Conservation (phyloP, 2,113 vertebrate genomes). For the Cardinalis cardinalis region DNA sequence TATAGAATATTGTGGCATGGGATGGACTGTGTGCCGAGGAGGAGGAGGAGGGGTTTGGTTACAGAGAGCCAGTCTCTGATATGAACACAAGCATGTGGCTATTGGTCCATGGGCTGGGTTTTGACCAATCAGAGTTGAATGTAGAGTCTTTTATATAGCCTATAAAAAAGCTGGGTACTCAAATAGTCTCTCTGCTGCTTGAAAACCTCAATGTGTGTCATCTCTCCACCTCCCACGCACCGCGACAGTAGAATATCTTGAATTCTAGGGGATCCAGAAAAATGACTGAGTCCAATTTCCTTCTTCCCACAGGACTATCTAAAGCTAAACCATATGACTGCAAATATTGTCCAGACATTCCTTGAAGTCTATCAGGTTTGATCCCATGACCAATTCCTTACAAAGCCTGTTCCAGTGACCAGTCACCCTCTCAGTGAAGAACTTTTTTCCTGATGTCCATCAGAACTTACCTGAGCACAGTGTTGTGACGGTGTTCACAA, state of each 20-base stretch:
- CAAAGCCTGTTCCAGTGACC: neutral
- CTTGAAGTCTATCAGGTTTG: neutral
- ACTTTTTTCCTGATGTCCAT: neutral
- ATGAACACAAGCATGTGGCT: neutral
- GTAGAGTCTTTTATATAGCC: neutral
- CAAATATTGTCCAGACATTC: neutral
- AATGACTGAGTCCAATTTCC: neutral
- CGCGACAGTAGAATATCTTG: neutral
- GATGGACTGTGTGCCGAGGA: neutral
- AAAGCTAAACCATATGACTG: neutral
- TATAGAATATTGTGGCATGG: neutral
- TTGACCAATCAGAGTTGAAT: neutral
- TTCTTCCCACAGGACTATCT: neutral
- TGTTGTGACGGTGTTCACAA: no score
- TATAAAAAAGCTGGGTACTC: neutral
- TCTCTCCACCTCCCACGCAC: neutral
- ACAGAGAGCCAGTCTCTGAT: neutral
- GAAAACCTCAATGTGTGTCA: neutral
- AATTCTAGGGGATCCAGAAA: neutral
- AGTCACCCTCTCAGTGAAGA: neutral
- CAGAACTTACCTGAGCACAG: neutral
- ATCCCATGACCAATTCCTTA: neutral
- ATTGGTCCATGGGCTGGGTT: neutral
- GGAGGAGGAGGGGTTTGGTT: neutral
- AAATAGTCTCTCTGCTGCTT: neutral